Evolutionary conservation across 2,888 invertebrate genomes (phyloP).

Genomic region (Tanypteryx hageni): DNA sequence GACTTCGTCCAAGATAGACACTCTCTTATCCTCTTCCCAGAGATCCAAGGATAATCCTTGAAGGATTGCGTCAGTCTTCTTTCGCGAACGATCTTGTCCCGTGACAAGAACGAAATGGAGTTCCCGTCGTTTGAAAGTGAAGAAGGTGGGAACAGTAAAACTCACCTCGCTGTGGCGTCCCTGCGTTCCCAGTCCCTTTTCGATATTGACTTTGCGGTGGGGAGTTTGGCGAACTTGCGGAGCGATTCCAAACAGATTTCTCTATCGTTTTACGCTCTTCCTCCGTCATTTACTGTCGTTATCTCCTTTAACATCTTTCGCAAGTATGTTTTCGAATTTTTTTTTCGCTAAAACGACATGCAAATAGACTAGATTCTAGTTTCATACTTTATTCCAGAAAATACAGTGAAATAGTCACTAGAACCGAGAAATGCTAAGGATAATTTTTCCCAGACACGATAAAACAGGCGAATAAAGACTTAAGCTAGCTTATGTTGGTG

Average conservation of each 20-base stretch:
- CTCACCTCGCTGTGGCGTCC: background rate
- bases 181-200: background rate
- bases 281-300: background rate
- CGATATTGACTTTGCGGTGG: conserved; percentile 29
- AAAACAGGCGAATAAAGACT: too few relatives aligned
- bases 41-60: background rate
- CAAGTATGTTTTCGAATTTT: too few relatives aligned
- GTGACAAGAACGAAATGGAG: conserved; percentile 18
- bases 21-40: background rate
- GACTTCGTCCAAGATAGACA: background rate
- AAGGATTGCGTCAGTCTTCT: background rate
- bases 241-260: background rate
- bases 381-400: too few relatives aligned
- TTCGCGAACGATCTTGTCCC: background rate
- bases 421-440: too few relatives aligned
- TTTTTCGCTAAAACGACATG: too few relatives aligned
- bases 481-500: too few relatives aligned
- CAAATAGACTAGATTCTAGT: too few relatives aligned
- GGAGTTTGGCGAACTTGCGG: background rate
- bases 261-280: background rate
- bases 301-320: too few relatives aligned
- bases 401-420: too few relatives aligned
- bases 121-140: background rate
- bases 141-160: too few relatives aligned
- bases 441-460: too few relatives aligned